Conservation (phyloP, 2,888 invertebrate genomes). For the Epistrophe grossulariae region DNA sequence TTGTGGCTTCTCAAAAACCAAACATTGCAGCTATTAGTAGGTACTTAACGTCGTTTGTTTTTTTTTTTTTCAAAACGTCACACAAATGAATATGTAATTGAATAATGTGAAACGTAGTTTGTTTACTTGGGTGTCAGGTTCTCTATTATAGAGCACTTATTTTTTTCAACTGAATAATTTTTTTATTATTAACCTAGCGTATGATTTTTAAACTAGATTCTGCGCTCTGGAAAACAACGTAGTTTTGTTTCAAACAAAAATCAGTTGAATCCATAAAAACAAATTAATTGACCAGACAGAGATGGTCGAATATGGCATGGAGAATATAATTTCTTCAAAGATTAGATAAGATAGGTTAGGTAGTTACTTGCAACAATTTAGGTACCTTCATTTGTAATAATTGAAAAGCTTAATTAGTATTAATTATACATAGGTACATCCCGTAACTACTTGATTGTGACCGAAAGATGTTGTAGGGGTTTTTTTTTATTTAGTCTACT, state of each 20-base stretch:
- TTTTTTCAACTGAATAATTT: neutral
- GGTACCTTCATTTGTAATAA: too few relatives aligned
- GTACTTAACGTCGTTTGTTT: slow-evolving; percentile 26
- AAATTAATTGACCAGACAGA: slow-evolving; percentile 36
- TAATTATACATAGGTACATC: too few relatives aligned
- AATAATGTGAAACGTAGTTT: slow-evolving; percentile 48
- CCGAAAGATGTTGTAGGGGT: too few relatives aligned
- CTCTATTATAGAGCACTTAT: neutral
- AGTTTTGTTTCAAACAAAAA: neutral
- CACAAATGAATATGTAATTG: slow-evolving; percentile 1
- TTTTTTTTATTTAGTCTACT: too few relatives aligned
- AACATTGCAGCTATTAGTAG: slow-evolving; percentile 35
- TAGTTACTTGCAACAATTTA: neutral
- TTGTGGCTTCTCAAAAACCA: slow-evolving; percentile 11
- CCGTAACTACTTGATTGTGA: too few relatives aligned
- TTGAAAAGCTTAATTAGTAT: too few relatives aligned
- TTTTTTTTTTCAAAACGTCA: neutral
- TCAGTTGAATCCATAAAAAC: slow-evolving; percentile 34
- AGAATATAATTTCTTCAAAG: neutral
- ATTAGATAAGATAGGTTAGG: neutral
- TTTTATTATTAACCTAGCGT: neutral
- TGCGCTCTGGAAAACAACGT: slow-evolving; percentile 24
- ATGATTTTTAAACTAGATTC: slow-evolving; percentile 17
- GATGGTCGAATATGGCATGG: neutral
- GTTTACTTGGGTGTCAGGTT: slow-evolving; percentile 39